Conservation (phyloP, 1,140 invertebrate species). For the Bombus vancouverensis region DNA sequence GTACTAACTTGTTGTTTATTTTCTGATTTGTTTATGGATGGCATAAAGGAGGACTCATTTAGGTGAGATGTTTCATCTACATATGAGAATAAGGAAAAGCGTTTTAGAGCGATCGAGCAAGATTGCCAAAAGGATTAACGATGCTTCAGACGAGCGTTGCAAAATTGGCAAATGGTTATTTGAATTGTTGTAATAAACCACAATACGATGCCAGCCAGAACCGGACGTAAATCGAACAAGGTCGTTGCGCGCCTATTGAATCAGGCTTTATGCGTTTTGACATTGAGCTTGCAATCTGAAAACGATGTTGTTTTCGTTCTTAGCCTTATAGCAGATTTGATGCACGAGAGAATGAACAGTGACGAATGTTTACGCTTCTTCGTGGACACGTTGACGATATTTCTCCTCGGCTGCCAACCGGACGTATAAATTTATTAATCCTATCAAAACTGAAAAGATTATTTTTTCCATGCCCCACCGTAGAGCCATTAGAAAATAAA, state of each 20-base stretch:
- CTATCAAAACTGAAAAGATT: not conserved
- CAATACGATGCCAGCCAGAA: not conserved
- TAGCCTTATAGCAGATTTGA: not conserved
- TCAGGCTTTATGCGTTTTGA: conserved; percentile 14
- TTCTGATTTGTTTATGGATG: not conserved
- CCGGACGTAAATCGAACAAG: not conserved
- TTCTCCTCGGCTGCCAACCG: not conserved
- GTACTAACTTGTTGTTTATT: not conserved
- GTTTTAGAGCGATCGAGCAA: not conserved
- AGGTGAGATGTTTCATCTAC: not conserved
- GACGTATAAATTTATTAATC: not conserved
- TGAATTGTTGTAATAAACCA: not conserved
- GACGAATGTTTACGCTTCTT: not conserved
- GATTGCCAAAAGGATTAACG: not conserved
- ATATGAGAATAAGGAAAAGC: no score
- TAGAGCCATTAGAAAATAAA: not conserved
- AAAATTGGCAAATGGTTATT: not conserved
- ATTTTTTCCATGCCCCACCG: no score
- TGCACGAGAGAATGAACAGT: not conserved
- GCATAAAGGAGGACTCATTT: no score
- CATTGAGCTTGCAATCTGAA: not conserved
- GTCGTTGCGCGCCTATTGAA: not conserved
- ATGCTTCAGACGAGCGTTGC: not conserved
- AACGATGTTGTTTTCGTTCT: not conserved
- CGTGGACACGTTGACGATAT: not conserved